Evolutionary conservation across 2,113 vertebrate genomes (phyloP).

Genomic region (Steatornis caripensis): DNA sequence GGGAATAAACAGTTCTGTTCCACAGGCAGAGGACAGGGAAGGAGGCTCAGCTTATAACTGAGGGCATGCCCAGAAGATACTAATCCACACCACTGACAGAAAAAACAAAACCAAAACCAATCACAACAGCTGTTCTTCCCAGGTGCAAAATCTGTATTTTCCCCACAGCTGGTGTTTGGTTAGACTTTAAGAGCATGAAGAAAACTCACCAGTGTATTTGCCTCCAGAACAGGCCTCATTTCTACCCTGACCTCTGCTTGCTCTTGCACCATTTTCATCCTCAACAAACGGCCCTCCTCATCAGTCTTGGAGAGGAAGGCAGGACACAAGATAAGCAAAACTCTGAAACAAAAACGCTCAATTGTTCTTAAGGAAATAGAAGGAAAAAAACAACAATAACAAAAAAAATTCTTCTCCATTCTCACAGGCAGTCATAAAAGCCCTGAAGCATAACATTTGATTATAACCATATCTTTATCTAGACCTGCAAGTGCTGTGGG

Average conservation of each 20-base stretch:
- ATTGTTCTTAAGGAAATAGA: background rate
- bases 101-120: background rate
- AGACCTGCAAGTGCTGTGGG: background rate
- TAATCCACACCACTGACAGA: background rate
- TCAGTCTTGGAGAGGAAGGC: background rate
- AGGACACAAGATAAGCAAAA: background rate
- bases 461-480: slow-evolving; percentile 12
- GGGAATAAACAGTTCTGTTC: slow-evolving; percentile 5
- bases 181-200: background rate
- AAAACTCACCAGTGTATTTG: background rate
- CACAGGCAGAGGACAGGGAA: background rate
- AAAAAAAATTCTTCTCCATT: background rate
- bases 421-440: background rate
- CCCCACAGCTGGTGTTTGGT: background rate
- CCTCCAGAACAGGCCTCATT: background rate
- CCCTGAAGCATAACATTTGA: slow-evolving; percentile 18
- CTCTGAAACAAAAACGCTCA: background rate
- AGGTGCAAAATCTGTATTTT: background rate
- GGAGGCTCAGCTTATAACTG: background rate
- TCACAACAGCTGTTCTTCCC: background rate
- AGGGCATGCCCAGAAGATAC: background rate
- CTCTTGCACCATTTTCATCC: background rate
- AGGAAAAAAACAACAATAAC: background rate
- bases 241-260: background rate
- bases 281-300: background rate